Evolutionary conservation across 2,797 vertebrate species (phyloP).

Genomic region (Sylvilagus floridanus): DNA sequence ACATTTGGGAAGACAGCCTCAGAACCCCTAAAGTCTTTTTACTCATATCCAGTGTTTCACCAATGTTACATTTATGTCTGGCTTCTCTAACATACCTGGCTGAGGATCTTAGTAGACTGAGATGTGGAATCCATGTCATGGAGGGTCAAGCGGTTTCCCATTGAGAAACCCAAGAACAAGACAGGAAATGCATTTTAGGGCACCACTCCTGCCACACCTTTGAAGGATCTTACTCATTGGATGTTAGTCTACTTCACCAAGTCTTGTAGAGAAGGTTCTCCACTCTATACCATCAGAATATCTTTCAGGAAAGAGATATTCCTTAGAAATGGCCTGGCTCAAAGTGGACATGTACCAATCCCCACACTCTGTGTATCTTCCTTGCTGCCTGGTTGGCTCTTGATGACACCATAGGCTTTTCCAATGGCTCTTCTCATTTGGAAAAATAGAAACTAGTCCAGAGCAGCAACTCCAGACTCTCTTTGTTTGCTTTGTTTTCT

Average conservation of each 20-base stretch:
- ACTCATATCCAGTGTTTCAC: not conserved
- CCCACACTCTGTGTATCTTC: not conserved
- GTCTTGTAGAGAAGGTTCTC: not conserved
- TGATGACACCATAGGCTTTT: not conserved
- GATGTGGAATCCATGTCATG: not conserved
- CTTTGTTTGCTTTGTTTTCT: not conserved
- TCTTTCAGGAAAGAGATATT: not conserved
- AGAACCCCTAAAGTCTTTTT: not conserved
- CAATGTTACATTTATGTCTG: not conserved
- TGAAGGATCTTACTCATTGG: not conserved
- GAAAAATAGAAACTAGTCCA: conserved; percentile 36
- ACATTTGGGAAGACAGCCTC: too few species aligned
- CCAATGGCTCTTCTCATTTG: conserved; percentile 34
- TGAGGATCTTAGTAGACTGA: not conserved
- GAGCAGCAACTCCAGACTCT: not conserved
- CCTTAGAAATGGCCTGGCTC: not conserved
- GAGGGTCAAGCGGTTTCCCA: not conserved
- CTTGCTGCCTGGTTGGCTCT: not conserved
- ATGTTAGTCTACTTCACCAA: not conserved
- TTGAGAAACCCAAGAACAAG: not conserved
- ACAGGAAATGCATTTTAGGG: not conserved
- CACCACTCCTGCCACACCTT: not conserved
- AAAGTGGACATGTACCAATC: not conserved
- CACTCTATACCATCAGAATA: not conserved
- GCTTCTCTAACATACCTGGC: too few species aligned